phyloP scores from a whole-genome alignment of 64 coral and sea anemone species.

The Astreopora myriophthalma region DNA sequence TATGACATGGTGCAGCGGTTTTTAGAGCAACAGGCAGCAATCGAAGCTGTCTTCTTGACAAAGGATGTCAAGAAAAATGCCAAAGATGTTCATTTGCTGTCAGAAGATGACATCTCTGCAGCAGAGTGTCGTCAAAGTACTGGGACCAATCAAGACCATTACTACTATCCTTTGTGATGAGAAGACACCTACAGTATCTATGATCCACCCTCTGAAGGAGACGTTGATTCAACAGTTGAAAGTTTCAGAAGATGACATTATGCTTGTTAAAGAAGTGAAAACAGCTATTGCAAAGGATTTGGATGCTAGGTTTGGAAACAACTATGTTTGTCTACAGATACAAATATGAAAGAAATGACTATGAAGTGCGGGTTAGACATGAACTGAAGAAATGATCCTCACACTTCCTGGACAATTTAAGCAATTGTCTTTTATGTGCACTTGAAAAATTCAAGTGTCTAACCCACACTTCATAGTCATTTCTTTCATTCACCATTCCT shows the following conservation, averaged over 20 bases:
- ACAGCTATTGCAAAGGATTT: conserved; percentile 8
- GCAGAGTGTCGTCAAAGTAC: not conserved
- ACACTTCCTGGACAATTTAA: too few relatives aligned
- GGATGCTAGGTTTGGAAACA: conserved; percentile 15
- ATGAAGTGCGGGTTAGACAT: too few relatives aligned
- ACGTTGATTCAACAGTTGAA: not conserved
- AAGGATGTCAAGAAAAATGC: not conserved
- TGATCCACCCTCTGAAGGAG: conserved; percentile 3
- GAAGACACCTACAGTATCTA: not conserved
- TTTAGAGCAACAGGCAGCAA: not conserved
- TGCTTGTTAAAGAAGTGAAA: conserved; percentile 10
- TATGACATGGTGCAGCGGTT: not conserved
- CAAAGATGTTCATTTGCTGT: conserved; percentile 2
- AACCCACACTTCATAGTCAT: too few relatives aligned
- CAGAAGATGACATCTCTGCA: not conserved
- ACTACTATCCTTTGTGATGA: conserved; percentile 1
- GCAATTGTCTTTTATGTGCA: too few relatives aligned
- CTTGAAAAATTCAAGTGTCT: too few relatives aligned
- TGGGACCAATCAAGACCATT: not conserved
- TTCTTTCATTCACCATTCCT: too few relatives aligned
- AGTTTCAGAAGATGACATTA: conserved; percentile 1
- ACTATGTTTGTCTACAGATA: conserved; percentile 7
- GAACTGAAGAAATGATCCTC: too few relatives aligned
- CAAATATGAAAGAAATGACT: too few relatives aligned
- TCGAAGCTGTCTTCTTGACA: not conserved